Conservation (phyloP, 2,113 vertebrate species). For the Colinus virginianus region DNA sequence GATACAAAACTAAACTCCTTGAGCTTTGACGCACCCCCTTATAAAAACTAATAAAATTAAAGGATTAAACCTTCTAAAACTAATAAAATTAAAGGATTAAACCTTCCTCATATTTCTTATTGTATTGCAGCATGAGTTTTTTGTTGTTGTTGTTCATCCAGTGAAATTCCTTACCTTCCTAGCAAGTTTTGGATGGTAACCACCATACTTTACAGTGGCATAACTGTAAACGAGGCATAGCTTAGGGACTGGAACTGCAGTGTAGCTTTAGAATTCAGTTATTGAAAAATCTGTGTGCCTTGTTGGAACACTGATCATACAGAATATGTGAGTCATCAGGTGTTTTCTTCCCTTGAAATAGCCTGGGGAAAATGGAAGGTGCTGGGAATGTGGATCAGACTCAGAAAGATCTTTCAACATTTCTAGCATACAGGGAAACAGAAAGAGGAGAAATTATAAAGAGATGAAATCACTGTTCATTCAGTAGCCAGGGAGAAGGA, state of each 20-base stretch:
- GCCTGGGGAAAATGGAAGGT: not conserved
- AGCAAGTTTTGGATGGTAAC: not conserved
- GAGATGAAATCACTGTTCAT: not conserved
- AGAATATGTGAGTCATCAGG: not conserved
- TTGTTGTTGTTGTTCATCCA: not conserved
- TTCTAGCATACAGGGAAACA: not conserved
- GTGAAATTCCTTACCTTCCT: not conserved
- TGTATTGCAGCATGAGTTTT: not conserved
- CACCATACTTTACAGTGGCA: not conserved
- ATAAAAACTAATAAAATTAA: not conserved
- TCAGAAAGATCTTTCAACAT: not conserved
- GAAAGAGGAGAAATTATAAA: not conserved
- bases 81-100: not conserved
- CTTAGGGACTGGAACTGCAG: not conserved
- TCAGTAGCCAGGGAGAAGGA: not conserved
- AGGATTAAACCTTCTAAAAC: not conserved
- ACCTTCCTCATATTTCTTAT: not conserved
- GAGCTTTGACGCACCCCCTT: not conserved
- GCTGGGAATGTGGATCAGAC: not conserved
- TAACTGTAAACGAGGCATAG: fast-evolving
- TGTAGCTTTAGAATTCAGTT: not conserved
- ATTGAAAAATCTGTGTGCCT: not conserved
- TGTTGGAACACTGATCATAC: not conserved
- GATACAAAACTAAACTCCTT: not conserved
- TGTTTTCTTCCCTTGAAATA: constrained; percentile 14